Evolutionary conservation across 2,113 vertebrate genomes (phyloP).

Genomic region (Poeciliopsis retropinna): DNA sequence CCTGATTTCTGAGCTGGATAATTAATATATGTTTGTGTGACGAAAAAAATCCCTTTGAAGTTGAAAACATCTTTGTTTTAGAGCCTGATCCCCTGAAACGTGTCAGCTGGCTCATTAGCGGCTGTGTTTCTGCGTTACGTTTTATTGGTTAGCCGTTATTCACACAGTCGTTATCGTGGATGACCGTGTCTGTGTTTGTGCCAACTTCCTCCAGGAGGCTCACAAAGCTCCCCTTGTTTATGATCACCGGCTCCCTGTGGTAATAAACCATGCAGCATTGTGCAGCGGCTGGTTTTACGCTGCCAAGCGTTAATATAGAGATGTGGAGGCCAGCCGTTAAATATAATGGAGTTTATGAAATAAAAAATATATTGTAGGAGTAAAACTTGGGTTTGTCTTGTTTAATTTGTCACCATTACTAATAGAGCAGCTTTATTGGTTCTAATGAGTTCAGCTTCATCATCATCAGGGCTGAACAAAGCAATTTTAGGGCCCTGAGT

Average conservation of each 20-base stretch:
- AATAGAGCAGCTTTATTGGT: too few species aligned
- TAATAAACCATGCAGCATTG: conserved; percentile 44
- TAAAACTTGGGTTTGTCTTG: background rate
- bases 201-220: conserved; percentile 14
- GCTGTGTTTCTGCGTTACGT: conserved; percentile 31
- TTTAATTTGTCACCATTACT: background rate
- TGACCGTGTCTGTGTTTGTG: conserved; percentile 23
- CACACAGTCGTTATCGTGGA: conserved; percentile 49
- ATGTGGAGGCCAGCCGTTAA: conserved; percentile 4
- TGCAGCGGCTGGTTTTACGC: conserved; percentile 17
- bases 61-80: background rate
- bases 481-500: too few species aligned
- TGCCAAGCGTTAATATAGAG: conserved; percentile 1
- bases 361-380: background rate
- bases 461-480: background rate
- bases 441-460: too few species aligned
- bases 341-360: background rate
- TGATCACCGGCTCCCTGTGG: conserved; percentile 32
- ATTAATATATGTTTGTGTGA: background rate
- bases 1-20: background rate
- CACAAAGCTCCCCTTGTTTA: conserved; percentile 62
- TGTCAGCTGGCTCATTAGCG: conserved; percentile 62
- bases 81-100: background rate
- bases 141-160: conserved; percentile 50
- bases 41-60: background rate